Percentiles rank a stretch among this genome's conserved stretches.
Conservation (phyloP, 2,113 vertebrate species). For the Psettodes erumei region DNA sequence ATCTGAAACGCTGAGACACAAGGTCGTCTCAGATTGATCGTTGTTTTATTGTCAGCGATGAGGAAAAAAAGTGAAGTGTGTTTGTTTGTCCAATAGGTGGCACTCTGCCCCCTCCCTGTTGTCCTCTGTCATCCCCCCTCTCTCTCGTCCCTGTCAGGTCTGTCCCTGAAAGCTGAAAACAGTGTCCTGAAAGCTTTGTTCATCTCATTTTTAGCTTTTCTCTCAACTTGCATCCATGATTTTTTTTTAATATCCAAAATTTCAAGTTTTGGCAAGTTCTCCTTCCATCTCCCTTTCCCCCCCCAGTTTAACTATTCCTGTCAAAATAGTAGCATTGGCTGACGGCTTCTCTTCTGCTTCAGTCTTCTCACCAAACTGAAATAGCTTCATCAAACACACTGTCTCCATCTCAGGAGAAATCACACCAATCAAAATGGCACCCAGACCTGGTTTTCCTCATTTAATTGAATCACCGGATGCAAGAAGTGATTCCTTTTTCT, state of each 20-base stretch:
- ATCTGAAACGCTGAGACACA: not conserved
- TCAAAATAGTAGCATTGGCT: conserved; percentile 51
- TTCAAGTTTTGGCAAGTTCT: not conserved
- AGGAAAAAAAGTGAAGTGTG: conserved; percentile 25
- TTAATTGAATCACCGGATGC: conserved; percentile 11
- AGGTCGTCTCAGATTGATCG: no score
- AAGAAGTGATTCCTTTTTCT: not conserved
- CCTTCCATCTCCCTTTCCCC: not conserved
- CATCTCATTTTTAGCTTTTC: not conserved
- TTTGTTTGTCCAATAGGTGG: conserved; percentile 76
- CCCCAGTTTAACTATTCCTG: conserved; percentile 42
- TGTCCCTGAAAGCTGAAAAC: not conserved
- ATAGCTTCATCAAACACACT: conserved; percentile 2
- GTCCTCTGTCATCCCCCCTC: conserved; percentile 25
- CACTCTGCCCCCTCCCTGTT: conserved; percentile 63
- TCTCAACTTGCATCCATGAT: not conserved
- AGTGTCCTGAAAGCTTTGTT: not conserved
- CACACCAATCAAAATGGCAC: conserved; percentile 28
- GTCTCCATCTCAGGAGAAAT: conserved; percentile 11
- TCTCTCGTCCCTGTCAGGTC: conserved; percentile 8
- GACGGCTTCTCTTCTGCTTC: conserved; percentile 30
- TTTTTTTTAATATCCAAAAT: not conserved
- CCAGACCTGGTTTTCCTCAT: not conserved
- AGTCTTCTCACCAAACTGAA: not conserved
- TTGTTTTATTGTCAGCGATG: not conserved